Percentiles rank a stretch among this genome's conserved stretches.
Evolutionary conservation across 2,888 invertebrate species (phyloP).

Genomic region (Sisyra nigra): DNA sequence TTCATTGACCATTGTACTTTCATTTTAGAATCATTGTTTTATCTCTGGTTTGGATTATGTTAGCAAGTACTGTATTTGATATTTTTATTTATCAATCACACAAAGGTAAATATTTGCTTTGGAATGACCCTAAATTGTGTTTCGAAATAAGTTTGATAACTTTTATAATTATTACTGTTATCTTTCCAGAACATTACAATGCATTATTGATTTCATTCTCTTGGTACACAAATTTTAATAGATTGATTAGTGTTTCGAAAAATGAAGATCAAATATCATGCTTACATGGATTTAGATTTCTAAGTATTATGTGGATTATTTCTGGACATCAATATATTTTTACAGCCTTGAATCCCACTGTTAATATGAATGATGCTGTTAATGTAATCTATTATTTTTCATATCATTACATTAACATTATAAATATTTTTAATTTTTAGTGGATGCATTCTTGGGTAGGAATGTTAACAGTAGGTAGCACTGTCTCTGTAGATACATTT

Average conservation of each 20-base stretch:
- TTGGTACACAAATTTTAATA: slow-evolving; percentile 26
- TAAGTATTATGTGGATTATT: slow-evolving; percentile 33
- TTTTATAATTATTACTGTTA: too few species aligned
- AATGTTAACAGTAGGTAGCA: slow-evolving; percentile 23
- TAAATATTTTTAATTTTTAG: too few species aligned
- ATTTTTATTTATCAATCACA: slow-evolving; percentile 10
- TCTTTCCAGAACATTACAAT: slow-evolving; percentile 13
- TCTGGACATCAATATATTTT: slow-evolving; percentile 26
- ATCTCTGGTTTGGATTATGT: slow-evolving; percentile 7
- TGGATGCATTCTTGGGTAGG: too few species aligned
- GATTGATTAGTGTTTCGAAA: slow-evolving; percentile 23
- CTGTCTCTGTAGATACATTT: slow-evolving; percentile 45
- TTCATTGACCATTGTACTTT: too few species aligned
- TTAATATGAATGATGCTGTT: too few species aligned
- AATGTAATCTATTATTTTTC: too few species aligned
- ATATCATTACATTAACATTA: too few species aligned
- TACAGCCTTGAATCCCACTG: not conserved
- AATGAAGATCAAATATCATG: slow-evolving; percentile 26
- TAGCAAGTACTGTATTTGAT: slow-evolving; percentile 14
- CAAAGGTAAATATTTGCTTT: slow-evolving; percentile 10
- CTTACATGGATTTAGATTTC: slow-evolving; percentile 28
- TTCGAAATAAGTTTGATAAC: too few species aligned
- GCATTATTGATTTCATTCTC: slow-evolving; percentile 22
- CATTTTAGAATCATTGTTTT: slow-evolving; percentile 2
- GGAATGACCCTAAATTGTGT: too few species aligned